Evolutionary conservation across 2,888 invertebrate genomes (phyloP), one percentile per base, ranked within the genome.

Genomic region (Campoplex capitator): DNA sequence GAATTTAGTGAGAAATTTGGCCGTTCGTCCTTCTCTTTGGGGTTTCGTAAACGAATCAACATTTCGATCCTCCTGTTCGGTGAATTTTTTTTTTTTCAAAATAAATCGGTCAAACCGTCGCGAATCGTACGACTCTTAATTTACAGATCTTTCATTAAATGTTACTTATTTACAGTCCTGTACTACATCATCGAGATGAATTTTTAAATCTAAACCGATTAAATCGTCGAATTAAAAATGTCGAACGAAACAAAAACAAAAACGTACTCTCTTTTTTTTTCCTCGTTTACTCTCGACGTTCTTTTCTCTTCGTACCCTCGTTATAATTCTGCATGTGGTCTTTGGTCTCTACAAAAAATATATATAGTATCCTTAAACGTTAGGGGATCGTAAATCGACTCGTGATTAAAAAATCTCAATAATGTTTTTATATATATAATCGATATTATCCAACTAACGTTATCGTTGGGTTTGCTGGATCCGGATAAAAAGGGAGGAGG

Each of bases 341-440:
- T 94, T 94, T 94, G 94, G 94, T 94, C 92, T 93, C 93, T 93
- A 93, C 93, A 94, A 94, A 93, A 94, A 93, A 93, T 93, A 93
- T 93, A 93, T 93, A 92, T 93, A 92, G 92, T 93, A 93, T 93
- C 89, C 93, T 93, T 93, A 93, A 93, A 83, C 78, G 84, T 89
- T 93, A 92, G 90, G 91, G 90, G 91, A 93, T 93, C 92, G 90
- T 92, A 85, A 89, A 86, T 90, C 91, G 92, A 92, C 92, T 92
- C 90, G 90, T 92, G 91, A 92, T 92, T 91, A 87, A 92, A 90
- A 93, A 93, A 92, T 93, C 91, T 92, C 91, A 91, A 89, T 92
- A 88, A 84, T 82, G 56, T 82, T 32, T 77, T 56, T 62, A 79
- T 68, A 78, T 86, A 78, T 76, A 74, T 81, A 70, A 88, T 83